phyloP scores from a whole-genome alignment of 2,113 vertebrate species.

The Callocephalon fimbriatum region DNA sequence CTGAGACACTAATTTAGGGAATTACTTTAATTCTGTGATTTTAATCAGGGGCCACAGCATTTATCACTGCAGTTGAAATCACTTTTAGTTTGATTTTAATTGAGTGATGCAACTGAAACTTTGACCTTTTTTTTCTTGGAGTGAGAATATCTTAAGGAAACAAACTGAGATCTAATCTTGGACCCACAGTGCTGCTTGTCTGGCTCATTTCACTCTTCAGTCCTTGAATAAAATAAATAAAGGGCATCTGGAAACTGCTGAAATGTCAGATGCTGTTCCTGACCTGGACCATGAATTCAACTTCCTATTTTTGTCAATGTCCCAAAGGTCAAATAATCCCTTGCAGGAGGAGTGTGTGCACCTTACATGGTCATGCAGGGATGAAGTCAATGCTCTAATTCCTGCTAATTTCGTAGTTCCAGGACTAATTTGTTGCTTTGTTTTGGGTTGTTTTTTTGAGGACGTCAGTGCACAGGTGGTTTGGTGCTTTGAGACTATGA shows the following conservation, averaged over 20 bases:
- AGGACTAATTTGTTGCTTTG: neutral
- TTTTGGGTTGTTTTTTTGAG: neutral
- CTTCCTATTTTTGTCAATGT: neutral
- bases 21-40: neutral
- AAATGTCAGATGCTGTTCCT: neutral
- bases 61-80: neutral
- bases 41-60: neutral
- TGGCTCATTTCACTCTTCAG: neutral
- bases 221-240: neutral
- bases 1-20: neutral
- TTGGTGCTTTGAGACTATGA: neutral
- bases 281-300: neutral
- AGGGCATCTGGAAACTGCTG: neutral
- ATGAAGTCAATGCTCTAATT: neutral
- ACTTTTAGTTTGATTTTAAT: neutral
- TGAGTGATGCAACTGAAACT: fast-evolving
- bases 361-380: neutral
- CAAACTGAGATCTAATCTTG: neutral
- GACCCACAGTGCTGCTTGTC: neutral
- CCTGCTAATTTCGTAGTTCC: neutral
- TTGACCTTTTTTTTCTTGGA: fast-evolving
- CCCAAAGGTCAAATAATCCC: neutral
- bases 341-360: neutral
- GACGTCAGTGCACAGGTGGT: neutral
- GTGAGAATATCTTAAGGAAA: neutral